These are phyloP conservation scores for Labeo calbasu DNA, from an alignment of 2,797 vertebrate genomes.

Conservation along the genomic window DNA sequence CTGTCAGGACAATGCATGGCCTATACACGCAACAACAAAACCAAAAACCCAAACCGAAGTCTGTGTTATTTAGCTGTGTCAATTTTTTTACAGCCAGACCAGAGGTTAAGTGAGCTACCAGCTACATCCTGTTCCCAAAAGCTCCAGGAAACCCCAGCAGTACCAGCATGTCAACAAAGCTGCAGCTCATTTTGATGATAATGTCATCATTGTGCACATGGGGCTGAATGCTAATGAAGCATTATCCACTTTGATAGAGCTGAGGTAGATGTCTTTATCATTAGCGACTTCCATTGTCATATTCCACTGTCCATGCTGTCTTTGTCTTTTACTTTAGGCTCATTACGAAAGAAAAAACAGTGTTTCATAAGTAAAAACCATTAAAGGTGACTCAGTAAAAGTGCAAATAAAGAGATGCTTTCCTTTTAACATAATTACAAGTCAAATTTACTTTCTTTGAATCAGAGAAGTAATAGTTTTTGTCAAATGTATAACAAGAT, in stretches of 20 bases:
- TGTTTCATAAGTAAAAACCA: not conserved
- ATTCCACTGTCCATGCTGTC: not conserved
- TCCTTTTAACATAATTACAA: not conserved
- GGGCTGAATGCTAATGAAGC: slow-evolving; percentile 65
- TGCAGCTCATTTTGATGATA: slow-evolving; percentile 63
- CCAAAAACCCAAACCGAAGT: not conserved
- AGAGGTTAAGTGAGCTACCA: slow-evolving; percentile 49
- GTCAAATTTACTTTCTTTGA: not conserved
- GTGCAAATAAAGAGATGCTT: not conserved
- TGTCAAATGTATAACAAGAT: not conserved
- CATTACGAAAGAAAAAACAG: slow-evolving; percentile 32
- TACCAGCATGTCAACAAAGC: slow-evolving; percentile 37
- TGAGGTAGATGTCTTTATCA: slow-evolving; percentile 62
- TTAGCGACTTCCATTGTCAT: slow-evolving; percentile 44
- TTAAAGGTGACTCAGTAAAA: not conserved
- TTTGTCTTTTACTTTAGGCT: slow-evolving; percentile 23
- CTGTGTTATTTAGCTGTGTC: slow-evolving; percentile 37
- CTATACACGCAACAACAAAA: slow-evolving; percentile 8
- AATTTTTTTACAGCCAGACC: slow-evolving; percentile 17
- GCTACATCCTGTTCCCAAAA: slow-evolving; percentile 51
- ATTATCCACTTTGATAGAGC: slow-evolving; percentile 46
- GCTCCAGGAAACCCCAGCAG: slow-evolving; percentile 68
- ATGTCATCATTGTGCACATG: slow-evolving; percentile 65
- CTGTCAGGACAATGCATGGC: slow-evolving; percentile 9
- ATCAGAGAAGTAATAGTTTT: not conserved